Evolutionary conservation across 2,113 vertebrate genomes (phyloP).

Genomic region (Gallinago jamesoni): DNA sequence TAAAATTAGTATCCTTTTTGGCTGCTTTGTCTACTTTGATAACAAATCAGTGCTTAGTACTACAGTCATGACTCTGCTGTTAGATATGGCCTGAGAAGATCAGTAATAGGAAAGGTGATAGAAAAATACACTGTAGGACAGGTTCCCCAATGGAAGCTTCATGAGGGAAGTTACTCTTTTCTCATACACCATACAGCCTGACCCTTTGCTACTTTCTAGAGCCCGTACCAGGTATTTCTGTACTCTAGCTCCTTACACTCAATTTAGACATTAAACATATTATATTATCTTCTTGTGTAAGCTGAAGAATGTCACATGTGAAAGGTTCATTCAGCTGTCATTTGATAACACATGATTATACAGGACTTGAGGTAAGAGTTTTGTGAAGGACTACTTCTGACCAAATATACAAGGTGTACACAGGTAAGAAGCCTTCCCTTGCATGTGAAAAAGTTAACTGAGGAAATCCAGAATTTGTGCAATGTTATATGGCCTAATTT

Average conservation of each 20-base stretch:
- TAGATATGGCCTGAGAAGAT: background rate
- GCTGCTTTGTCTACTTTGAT: background rate
- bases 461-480: background rate
- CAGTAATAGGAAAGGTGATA: background rate
- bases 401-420: background rate
- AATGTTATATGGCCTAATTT: background rate
- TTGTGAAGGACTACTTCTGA: background rate
- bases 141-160: background rate
- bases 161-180: background rate
- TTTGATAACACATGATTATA: background rate
- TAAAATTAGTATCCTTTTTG: background rate
- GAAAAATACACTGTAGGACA: background rate
- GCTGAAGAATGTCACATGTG: background rate
- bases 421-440: background rate
- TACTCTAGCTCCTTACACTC: background rate
- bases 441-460: background rate
- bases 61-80: background rate
- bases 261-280: background rate
- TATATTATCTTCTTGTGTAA: background rate
- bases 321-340: background rate
- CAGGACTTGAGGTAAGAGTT: background rate
- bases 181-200: background rate
- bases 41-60: background rate
- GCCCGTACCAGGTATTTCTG: background rate
- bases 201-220: background rate